Base-by-base conservation (phyloP, 2,797 vertebrate genomes). In the Spinus olivaceus region DNA sequence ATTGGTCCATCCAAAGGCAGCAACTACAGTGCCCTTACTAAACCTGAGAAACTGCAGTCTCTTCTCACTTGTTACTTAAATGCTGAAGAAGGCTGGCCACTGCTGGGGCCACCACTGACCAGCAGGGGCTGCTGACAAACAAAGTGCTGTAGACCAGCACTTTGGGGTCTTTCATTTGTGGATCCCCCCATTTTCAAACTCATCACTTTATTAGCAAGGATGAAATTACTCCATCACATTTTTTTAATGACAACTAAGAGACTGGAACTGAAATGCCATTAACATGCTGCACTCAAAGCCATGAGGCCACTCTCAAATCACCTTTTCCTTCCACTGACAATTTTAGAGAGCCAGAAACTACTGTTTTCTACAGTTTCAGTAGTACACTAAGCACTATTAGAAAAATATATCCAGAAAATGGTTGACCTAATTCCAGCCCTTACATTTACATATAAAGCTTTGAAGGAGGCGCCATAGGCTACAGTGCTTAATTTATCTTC, bases 401-500 rank as follows among this genome's bases (percentile, higher is more conserved):
- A 81, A 92, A 78, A 80, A 71, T 33, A 84, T 8, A 95, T 57
- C 32, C 44, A 87, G 59, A 70, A 95, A 87, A 83, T 24, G 65
- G 56, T 4, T 89, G 60, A 92, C 60, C 78, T 77, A 94, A 61
- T 94, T 96, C 57, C 57, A 84, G 47, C 22, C 2, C 24, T 91
- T 81, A 37, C 17, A 41, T 86, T 96, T 88, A 78, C 47, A 94
- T 80, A 70, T 88, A 90, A 95, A 74, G 35, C 60, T 95, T 69
- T 83, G 71, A 96, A 86, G 71, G 18, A 37, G 35, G 27, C 83
- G 65, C 83, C 53, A 76, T 33, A 69, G 78, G 93, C 74, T 92
- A 73, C 41, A 72, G 35, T 51, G 27, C 44, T 95, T 88, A 71
- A 88, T 89, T 89, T 79, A 77, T 78, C 64, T 88, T 80, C 25